Base-by-base conservation (phyloP, 2,888 invertebrate genomes). In the Archips crataeganus region DNA sequence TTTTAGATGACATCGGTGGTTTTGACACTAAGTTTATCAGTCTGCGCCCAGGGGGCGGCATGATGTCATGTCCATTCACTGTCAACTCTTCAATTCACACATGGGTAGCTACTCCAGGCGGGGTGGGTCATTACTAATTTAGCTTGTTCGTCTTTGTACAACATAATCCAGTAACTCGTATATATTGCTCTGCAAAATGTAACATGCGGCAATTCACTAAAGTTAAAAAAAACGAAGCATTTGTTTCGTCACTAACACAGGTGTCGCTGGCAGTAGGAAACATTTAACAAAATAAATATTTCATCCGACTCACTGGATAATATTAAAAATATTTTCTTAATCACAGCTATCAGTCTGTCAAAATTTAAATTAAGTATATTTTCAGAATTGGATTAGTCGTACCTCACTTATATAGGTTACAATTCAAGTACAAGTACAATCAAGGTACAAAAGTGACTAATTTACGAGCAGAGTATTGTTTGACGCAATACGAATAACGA, bases 341-440 rank as follows among this genome's bases (percentile, higher is more conserved):
- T 94, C 94, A 94, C 94, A 94, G 94, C 92, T 94, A 94, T 94
- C 94, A 94, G 94, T 94, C 94, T 94, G 94, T 93, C 90, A 92
- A 90, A 94, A 94, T 94, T 94, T 94, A 94, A 94, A 94, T 94
- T 94, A 94, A 94, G 94, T 94, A 94, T 94, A 94, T 94, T 92
- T 80, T 93, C 93, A 93, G 93, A 94, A 92, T 90, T 91, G 92
- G 88, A 90, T 94, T 92, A 91, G 91, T 92, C 90, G 86, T 90
- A 87, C 89, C 87, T 91, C 90, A 89, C 92, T 90, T 90, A 91
- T 82, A 87, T 90, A 92, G 87, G 89, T 90, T 87, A 87, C 88
- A 89, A 90, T 90, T 92, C 90, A 90, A 92, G 91, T 92, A 91
- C 92, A 82, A 83, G 84, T 85, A 86, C 84, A 87, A 87, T 90